Conservation (phyloP, 2,113 vertebrate genomes). For the Proteles cristata region DNA sequence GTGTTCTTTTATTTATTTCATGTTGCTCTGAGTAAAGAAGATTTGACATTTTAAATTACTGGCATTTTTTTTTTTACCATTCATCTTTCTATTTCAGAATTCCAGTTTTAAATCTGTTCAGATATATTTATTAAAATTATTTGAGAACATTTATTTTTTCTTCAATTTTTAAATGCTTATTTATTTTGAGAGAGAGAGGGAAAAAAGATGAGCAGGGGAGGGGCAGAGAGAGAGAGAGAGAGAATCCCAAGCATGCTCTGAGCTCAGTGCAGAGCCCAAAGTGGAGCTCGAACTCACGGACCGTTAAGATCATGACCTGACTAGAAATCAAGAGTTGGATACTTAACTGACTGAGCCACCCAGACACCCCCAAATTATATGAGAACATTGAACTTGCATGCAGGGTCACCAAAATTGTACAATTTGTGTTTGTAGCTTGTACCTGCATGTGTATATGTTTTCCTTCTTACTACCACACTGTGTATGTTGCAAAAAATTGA, state of each 20-base stretch:
- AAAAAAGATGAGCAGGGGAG: too few relatives aligned
- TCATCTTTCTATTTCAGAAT: background rate
- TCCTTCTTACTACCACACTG: slow-evolving; percentile 1
- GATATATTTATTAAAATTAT: background rate
- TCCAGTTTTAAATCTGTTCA: background rate
- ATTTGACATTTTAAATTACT: background rate
- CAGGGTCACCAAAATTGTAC: background rate
- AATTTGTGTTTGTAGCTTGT: background rate
- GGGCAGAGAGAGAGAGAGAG: too few relatives aligned
- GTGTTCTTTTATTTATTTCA: slow-evolving; percentile 18
- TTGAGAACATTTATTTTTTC: background rate
- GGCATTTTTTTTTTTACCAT: background rate
- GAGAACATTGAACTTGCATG: background rate
- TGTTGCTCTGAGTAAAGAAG: slow-evolving; percentile 7
- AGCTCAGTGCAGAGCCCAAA: too few relatives aligned
- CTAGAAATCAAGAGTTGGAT: too few relatives aligned
- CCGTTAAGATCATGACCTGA: too few relatives aligned
- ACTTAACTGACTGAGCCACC: too few relatives aligned
- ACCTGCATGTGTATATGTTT: background rate
- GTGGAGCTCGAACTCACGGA: too few relatives aligned
- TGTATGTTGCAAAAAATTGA: background rate
- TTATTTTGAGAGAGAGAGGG: too few relatives aligned
- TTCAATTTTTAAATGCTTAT: too few relatives aligned
- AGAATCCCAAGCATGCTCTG: too few relatives aligned
- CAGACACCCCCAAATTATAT: background rate